Percentiles rank a stretch among this genome's conserved stretches.
These are phyloP conservation scores for Thalassophryne amazonica DNA, from an alignment of 2,797 vertebrate species.

Conservation along the genomic window DNA sequence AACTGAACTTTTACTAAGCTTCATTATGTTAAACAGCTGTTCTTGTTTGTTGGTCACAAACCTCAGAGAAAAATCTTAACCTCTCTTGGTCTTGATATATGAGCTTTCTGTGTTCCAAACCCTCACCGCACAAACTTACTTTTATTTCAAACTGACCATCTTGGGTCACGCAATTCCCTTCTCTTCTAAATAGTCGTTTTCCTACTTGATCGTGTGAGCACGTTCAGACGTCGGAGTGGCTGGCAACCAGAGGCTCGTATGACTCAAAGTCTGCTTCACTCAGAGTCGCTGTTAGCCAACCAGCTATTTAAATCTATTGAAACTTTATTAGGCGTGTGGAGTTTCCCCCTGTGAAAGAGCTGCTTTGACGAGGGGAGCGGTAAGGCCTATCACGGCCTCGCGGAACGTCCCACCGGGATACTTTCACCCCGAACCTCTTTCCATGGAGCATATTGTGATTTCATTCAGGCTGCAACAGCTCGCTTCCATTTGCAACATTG, in stretches of 20 bases:
- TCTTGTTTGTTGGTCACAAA: not conserved
- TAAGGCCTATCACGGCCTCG: constrained; percentile 50
- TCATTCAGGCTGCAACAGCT: constrained; percentile 94
- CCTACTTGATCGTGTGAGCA: constrained; percentile 3
- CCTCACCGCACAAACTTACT: not conserved
- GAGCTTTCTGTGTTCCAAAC: not conserved
- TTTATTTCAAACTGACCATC: not conserved
- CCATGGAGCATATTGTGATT: constrained; percentile 87
- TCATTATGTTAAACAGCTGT: not conserved
- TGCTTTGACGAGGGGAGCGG: constrained; percentile 67
- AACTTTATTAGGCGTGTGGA: constrained; percentile 71
- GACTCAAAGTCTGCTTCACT: constrained; percentile 41
- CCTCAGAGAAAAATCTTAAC: not conserved
- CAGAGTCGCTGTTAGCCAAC: constrained; percentile 32
- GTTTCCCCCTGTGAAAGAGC: constrained; percentile 73
- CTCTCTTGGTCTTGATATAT: not conserved
- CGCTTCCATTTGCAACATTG: constrained; percentile 87
- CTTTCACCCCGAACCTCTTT: constrained; percentile 5
- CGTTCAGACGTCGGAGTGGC: constrained; percentile 14
- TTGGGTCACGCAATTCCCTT: not conserved
- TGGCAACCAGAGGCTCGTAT: constrained; percentile 14
- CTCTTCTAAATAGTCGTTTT: constrained; percentile 15
- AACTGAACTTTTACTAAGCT: too few relatives aligned
- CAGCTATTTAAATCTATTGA: constrained; percentile 80
- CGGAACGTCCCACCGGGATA: constrained; percentile 47